Base-by-base conservation (phyloP, 2,888 invertebrate genomes). In the Pomacea canaliculata region DNA sequence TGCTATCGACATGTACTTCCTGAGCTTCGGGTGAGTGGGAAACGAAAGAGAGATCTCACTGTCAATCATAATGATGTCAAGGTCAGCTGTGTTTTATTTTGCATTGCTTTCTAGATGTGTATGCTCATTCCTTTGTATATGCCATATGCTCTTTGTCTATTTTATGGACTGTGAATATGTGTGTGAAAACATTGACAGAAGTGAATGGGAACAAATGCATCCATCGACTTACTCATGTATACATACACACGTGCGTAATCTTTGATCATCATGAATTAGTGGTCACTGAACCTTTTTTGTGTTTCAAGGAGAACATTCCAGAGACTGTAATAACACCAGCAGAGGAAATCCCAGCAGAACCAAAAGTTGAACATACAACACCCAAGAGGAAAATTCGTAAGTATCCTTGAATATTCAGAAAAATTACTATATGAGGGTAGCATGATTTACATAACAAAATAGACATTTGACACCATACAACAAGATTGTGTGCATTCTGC, bases 1-100 rank as follows among this genome's bases (percentile, higher is more conserved):
- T 96, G 96, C 88, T 89, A 89, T 74, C 90, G 91, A 0, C 92
- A 92, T 83, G 87, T 85, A 68, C 84, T 86, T 69, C 85, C 89
- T 81, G 85, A 88, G 79, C 84, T 85, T 78, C 83, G 86, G 49
- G 83, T 80, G 19, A 65, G 77, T 10, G 67, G 67, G n/a, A 71
- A 70, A 46, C 76, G 80, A 23, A 80, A 80, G 62, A 67, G 80
- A 48, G 63, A 68, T 19, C 59, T 56, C 10, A 56, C 10, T 56
- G 51, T 56, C 10, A 56, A 56, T 37, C 48, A 19, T 51, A 69
- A 74, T 60, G 76, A 71, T 49, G 70, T 60, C 56, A 73, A 76
- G 71, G 78, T 77, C 27, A 56, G 65, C n/a, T 10, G 27, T 16
- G 13, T 68, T 68, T 8, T 56, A 10, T 13, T 56, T 56, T 37